Conservation (phyloP, 2,113 vertebrate genomes). For the Herpetotheres cachinnans region DNA sequence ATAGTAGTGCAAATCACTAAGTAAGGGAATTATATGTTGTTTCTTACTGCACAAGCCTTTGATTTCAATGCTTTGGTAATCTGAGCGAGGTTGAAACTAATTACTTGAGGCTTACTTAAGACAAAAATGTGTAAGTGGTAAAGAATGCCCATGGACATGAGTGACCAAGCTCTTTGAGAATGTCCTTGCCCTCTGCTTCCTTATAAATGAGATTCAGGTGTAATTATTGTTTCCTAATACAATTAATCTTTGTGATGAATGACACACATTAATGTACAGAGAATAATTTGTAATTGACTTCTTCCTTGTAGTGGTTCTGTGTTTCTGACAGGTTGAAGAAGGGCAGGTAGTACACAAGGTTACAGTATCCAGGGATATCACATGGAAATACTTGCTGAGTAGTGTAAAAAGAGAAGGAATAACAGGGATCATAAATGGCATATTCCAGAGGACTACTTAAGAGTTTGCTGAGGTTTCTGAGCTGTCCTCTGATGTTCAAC, state of each 20-base stretch:
- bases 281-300: constrained; percentile 46
- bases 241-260: constrained; percentile 65
- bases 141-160: neutral
- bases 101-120: neutral
- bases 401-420: constrained; percentile 65
- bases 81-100: constrained; percentile 13
- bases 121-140: neutral
- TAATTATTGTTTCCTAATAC: constrained; percentile 1
- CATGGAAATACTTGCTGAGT: constrained; percentile 60
- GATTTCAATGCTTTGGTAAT: neutral
- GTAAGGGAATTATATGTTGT: neutral
- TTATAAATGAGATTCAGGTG: neutral
- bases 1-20: neutral
- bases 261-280: constrained; percentile 27
- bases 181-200: neutral
- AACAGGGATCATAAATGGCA: constrained; percentile 48
- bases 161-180: neutral
- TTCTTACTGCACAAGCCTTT: constrained; percentile 5
- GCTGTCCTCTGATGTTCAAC: constrained; percentile 53
- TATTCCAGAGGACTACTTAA: constrained; percentile 62
- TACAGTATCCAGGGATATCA: constrained; percentile 66
- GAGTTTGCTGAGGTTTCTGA: constrained; percentile 58
- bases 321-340: constrained; percentile 26
- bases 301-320: neutral
- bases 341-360: constrained; percentile 28